phyloP scores from a whole-genome alignment of 2,888 invertebrate species.

The Prionchulus punctatus region DNA sequence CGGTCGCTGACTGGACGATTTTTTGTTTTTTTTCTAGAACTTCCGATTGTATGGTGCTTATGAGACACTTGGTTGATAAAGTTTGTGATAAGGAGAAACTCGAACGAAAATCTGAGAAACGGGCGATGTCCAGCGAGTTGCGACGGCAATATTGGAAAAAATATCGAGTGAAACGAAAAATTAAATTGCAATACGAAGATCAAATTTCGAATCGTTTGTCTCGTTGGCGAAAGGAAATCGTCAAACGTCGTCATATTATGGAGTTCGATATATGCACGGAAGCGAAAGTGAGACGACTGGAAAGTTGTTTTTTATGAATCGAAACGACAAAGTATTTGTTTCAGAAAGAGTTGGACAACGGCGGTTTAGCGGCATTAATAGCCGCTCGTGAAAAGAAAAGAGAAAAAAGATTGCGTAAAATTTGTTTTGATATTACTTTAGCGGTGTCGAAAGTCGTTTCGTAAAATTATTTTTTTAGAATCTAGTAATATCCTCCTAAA shows the following conservation, averaged over 20 bases:
- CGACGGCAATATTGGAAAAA: not conserved
- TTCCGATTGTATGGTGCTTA: conserved; percentile 30
- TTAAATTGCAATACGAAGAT: too few relatives aligned
- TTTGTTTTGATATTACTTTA: too few relatives aligned
- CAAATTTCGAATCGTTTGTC: too few relatives aligned
- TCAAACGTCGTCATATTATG: not conserved
- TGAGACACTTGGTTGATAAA: conserved; percentile 31
- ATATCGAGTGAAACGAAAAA: not conserved
- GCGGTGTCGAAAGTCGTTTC: too few relatives aligned
- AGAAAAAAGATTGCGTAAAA: too few relatives aligned
- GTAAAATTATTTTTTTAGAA: too few relatives aligned
- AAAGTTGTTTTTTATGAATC: not conserved
- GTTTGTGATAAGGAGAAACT: conserved; percentile 70
- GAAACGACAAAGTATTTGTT: not conserved
- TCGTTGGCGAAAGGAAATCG: too few relatives aligned
- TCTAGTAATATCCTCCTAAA: too few relatives aligned
- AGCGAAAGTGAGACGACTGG: not conserved
- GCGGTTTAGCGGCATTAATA: not conserved
- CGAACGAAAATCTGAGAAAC: conserved; percentile 38
- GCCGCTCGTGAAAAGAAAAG: not conserved
- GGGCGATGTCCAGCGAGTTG: not conserved
- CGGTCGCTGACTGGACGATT: too few relatives aligned
- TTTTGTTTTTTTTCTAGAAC: too few relatives aligned
- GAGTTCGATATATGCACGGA: not conserved
- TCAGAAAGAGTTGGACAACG: not conserved